These are phyloP conservation scores for Pentalonia nigronervosa DNA, from an alignment of 1,140 invertebrate species.

Conservation along the genomic window DNA sequence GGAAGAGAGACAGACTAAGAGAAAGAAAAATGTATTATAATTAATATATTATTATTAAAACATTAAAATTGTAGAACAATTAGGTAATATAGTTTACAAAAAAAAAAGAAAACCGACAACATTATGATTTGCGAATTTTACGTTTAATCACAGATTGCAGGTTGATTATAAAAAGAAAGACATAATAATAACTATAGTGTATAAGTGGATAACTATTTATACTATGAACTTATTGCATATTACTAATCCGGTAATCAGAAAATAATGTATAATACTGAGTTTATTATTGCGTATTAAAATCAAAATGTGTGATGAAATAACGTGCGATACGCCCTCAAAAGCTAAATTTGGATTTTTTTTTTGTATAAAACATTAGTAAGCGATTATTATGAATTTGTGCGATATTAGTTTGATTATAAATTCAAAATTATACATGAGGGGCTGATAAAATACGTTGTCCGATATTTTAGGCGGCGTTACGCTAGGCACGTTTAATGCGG, in stretches of 20 bases:
- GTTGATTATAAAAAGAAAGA: background rate
- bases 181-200: background rate
- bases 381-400: too few relatives aligned
- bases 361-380: too few relatives aligned
- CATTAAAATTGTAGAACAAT: too few relatives aligned
- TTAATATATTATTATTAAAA: too few relatives aligned
- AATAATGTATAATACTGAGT: background rate
- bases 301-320: background rate
- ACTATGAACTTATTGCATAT: background rate
- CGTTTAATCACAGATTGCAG: background rate
- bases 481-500: background rate
- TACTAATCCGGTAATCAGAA: background rate
- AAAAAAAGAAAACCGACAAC: background rate
- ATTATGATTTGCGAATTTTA: background rate
- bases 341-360: too few relatives aligned
- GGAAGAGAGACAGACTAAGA: background rate
- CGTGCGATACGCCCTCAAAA: too few relatives aligned
- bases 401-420: too few relatives aligned
- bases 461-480: background rate
- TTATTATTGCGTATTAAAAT: background rate
- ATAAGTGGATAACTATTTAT: background rate
- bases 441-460: background rate
- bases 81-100: background rate
- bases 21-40: background rate
- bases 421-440: too few relatives aligned